Evolutionary conservation across 2,888 invertebrate genomes (phyloP).

Genomic region (Steinernema carpocapsae): DNA sequence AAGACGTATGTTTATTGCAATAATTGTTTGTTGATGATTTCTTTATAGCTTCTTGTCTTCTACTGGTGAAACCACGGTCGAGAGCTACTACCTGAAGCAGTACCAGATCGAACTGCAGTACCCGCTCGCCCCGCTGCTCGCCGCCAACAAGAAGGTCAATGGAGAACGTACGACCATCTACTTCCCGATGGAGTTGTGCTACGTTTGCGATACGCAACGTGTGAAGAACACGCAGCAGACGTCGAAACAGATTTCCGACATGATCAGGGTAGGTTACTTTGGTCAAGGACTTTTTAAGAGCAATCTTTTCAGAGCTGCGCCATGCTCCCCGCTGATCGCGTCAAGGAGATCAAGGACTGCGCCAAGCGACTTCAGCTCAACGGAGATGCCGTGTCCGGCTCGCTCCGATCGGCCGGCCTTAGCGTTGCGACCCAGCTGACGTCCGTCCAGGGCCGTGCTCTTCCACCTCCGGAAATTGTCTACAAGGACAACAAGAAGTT

Average conservation of each 20-base stretch:
- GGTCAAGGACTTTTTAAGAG: not conserved
- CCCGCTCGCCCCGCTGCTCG: not conserved
- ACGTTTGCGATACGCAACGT: constrained; percentile 48
- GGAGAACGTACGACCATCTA: constrained; percentile 38
- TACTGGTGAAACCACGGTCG: not conserved
- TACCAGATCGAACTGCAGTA: not conserved
- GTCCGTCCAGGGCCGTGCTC: not conserved
- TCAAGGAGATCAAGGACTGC: not conserved
- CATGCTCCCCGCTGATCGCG: not conserved
- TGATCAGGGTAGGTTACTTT: constrained; percentile 42
- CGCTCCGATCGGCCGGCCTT: too few relatives aligned
- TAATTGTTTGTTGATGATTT: not conserved
- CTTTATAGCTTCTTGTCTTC: not conserved
- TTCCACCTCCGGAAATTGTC: not conserved
- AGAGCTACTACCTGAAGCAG: not conserved
- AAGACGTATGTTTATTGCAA: not conserved
- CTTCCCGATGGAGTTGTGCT: constrained; percentile 50
- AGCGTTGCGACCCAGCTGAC: not conserved
- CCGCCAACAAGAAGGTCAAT: constrained; percentile 1
- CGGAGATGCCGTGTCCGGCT: too few relatives aligned
- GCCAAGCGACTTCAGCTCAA: too few relatives aligned
- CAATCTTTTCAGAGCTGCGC: not conserved
- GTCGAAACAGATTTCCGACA: constrained; percentile 42
- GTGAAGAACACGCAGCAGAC: constrained; percentile 52
- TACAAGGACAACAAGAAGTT: not conserved